Evolutionary conservation across 2,797 vertebrate species (phyloP), one percentile per base, ranked within the genome.

Genomic region (Sebastes elongatus): DNA sequence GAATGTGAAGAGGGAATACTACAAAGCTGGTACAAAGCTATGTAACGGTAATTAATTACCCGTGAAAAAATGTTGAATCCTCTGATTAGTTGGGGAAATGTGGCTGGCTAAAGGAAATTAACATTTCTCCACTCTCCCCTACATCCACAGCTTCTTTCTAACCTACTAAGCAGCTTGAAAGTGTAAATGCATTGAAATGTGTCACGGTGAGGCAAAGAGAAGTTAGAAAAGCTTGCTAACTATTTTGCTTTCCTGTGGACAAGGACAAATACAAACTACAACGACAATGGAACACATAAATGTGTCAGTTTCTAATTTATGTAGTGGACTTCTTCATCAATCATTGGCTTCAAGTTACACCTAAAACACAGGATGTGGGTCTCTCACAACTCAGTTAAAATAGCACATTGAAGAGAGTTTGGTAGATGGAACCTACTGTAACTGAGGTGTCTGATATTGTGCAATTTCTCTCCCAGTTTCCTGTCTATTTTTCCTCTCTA

Each of bases 301-400:
- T 60, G 20, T 57, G 57, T 42, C 8, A 5, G 9, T 80, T 18
- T 76, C 52, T 42, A 53, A 64, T 55, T 55, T 8, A 78, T 65
- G 18, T n/a, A 59, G 9, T 60, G 27, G 25, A 56, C 38, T 46
- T 46, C 13, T 28, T 27, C 6, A 23, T 69, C 7, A 18, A 33
- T 64, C 20, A 33, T 5, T 71, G 7, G 18, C 64, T 63, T 1
- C 32, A 30, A 73, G 74, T 78, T 72, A 66, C 74, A 82, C 66
- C 70, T 71, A 70, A 23, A 60, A 83, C 60, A 80, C 81, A 88
- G 87, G 90, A 91, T 86, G 84, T 83, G 74, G 42, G 28, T 35
- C 60, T 62, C 53, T 61, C 62, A 81, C 56, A 75, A 23, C 38
- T 23, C 13, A 20, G 53, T 30, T 30, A 20, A 61, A 32, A n/a